Evolutionary conservation across 2,888 invertebrate genomes (phyloP).

Genomic region (Oligia latruncula): DNA sequence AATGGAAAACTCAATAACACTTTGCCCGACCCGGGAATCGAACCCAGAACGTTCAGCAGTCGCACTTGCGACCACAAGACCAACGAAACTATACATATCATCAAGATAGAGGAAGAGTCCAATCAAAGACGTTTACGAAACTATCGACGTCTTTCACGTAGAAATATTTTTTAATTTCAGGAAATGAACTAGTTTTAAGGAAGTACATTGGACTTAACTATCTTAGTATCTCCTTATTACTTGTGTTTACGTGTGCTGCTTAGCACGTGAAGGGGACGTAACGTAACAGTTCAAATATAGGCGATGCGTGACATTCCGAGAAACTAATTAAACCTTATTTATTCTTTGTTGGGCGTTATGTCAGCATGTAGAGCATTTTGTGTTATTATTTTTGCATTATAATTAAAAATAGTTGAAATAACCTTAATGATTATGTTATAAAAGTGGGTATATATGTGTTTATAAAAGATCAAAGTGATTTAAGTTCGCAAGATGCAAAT

Average conservation of each 20-base stretch:
- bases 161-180: background rate
- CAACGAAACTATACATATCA: background rate
- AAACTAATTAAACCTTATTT: constrained; percentile 17
- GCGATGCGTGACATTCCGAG: constrained; percentile 32
- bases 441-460: background rate
- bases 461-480: background rate
- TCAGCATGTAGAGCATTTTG: background rate
- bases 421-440: background rate
- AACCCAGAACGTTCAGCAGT: too few relatives aligned
- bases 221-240: background rate
- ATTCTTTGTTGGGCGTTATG: constrained; percentile 11
- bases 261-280: background rate
- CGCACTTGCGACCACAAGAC: too few relatives aligned
- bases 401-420: background rate
- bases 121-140: background rate
- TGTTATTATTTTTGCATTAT: background rate
- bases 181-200: background rate
- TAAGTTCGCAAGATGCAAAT: background rate
- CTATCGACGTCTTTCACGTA: background rate
- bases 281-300: background rate
- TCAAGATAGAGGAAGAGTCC: background rate
- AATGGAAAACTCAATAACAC: too few relatives aligned
- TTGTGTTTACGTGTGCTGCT: constrained; percentile 14
- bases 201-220: constrained; percentile 7
- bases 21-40: too few relatives aligned